phyloP scores from a whole-genome alignment of 2,888 invertebrate species.

The Pomacea canaliculata region DNA sequence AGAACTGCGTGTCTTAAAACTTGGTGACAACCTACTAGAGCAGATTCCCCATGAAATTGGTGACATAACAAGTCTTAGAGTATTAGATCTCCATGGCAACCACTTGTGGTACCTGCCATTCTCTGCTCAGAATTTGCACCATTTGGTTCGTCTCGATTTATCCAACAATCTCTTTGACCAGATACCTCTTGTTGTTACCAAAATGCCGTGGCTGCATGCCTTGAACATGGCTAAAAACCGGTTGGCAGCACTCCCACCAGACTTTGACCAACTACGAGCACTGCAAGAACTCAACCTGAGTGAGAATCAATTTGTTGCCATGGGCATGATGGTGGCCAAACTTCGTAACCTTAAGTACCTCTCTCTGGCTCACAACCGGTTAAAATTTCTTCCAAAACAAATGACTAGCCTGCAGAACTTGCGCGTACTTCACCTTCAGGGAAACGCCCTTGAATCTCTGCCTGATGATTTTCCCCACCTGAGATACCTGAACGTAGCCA shows the following conservation, averaged over 20 bases:
- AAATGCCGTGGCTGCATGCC: conserved; percentile 46
- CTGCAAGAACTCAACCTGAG: conserved; percentile 61
- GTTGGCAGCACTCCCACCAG: conserved; percentile 56
- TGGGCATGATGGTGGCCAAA: conserved; percentile 50
- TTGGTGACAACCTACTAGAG: conserved; percentile 62
- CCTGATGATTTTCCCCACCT: conserved; percentile 51
- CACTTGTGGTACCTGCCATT: conserved; percentile 64
- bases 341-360: conserved; percentile 52
- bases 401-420: conserved; percentile 48
- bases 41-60: conserved; percentile 62
- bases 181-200: conserved; percentile 56
- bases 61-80: conserved; percentile 50
- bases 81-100: conserved; percentile 63
- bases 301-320: conserved; percentile 55
- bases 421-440: conserved; percentile 54
- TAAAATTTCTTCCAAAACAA: conserved; percentile 47
- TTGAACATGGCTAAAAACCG: conserved; percentile 56
- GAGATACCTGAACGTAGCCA: conserved; percentile 58
- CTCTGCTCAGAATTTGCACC: conserved; percentile 52
- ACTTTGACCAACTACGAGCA: conserved; percentile 56
- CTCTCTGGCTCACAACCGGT: conserved; percentile 53
- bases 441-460: conserved; percentile 53
- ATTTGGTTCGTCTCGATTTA: conserved; percentile 55
- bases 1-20: conserved; percentile 45
- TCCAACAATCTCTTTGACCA: conserved; percentile 64